Conservation (phyloP, 1,140 invertebrate genomes). For the Trichonephila clavata region DNA sequence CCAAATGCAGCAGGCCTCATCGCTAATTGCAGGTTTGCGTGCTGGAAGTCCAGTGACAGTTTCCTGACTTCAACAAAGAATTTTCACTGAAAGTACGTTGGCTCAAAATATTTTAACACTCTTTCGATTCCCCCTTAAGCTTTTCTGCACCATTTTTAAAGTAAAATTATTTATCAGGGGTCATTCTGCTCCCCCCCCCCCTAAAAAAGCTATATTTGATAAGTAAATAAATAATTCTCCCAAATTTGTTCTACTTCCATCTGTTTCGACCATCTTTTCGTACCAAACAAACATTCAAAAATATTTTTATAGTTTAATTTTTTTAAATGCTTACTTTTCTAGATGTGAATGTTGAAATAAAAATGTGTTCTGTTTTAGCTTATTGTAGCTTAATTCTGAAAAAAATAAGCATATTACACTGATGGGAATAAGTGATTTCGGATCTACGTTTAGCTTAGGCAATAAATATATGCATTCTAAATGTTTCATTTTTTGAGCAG, state of each 20-base stretch:
- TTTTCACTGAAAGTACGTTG: slow-evolving; percentile 1
- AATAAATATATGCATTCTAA: too few relatives aligned
- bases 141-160: background rate
- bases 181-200: background rate
- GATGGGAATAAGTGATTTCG: too few relatives aligned
- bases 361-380: too few relatives aligned
- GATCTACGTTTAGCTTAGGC: too few relatives aligned
- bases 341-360: too few relatives aligned
- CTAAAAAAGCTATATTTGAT: background rate
- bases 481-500: too few relatives aligned
- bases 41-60: slow-evolving; percentile 59
- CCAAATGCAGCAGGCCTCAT: background rate
- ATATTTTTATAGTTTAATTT: too few relatives aligned
- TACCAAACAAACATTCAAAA: too few relatives aligned
- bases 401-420: too few relatives aligned
- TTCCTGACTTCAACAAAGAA: slow-evolving; percentile 64
- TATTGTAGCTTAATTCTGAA: too few relatives aligned
- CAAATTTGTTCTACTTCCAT: background rate
- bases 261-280: too few relatives aligned
- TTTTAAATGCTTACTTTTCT: too few relatives aligned
- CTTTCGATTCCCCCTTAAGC: background rate
- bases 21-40: slow-evolving; percentile 64
- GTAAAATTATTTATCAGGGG: background rate
- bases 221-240: background rate
- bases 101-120: background rate